phyloP scores from a whole-genome alignment of 2,888 invertebrate genomes.

The Drosophila helvetica region DNA sequence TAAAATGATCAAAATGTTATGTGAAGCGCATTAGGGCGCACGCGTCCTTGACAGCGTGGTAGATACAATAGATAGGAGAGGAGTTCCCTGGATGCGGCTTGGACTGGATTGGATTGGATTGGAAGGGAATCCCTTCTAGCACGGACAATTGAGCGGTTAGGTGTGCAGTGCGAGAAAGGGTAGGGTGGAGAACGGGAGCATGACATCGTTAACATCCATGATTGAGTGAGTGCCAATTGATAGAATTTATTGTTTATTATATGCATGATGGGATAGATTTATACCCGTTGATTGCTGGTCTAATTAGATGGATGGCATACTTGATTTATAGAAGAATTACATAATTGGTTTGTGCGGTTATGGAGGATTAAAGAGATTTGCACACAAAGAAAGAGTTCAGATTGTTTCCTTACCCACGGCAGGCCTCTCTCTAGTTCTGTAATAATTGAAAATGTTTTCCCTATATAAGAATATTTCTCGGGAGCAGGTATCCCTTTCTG shows the following conservation, averaged over 20 bases:
- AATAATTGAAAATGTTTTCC: too few relatives aligned
- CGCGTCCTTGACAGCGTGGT: slow-evolving; percentile 67
- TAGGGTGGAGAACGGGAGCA: slow-evolving; percentile 15
- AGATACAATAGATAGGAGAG: slow-evolving; percentile 15
- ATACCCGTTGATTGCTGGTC: slow-evolving; percentile 3
- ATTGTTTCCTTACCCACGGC: not conserved
- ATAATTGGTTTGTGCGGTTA: not conserved
- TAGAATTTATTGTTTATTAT: slow-evolving; percentile 34
- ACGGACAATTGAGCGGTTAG: slow-evolving; percentile 61
- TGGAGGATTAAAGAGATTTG: not conserved
- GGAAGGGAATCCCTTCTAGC: slow-evolving; percentile 49
- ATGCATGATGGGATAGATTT: slow-evolving; percentile 6
- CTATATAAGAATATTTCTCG: not conserved
- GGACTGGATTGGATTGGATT: slow-evolving; percentile 20
- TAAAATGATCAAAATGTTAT: slow-evolving; percentile 82
- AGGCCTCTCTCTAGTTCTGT: too few relatives aligned
- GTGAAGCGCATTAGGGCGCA: slow-evolving; percentile 74
- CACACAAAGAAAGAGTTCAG: not conserved
- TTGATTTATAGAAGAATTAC: slow-evolving; percentile 20
- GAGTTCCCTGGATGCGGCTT: slow-evolving; percentile 35
- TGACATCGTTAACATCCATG: slow-evolving; percentile 21
- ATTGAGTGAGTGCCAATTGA: slow-evolving; percentile 31
- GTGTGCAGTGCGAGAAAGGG: slow-evolving; percentile 31
- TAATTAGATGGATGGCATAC: not conserved
- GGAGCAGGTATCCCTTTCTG: not conserved